phyloP scores from a whole-genome alignment of 2,797 vertebrate genomes.

The Lacerta bilineata region DNA sequence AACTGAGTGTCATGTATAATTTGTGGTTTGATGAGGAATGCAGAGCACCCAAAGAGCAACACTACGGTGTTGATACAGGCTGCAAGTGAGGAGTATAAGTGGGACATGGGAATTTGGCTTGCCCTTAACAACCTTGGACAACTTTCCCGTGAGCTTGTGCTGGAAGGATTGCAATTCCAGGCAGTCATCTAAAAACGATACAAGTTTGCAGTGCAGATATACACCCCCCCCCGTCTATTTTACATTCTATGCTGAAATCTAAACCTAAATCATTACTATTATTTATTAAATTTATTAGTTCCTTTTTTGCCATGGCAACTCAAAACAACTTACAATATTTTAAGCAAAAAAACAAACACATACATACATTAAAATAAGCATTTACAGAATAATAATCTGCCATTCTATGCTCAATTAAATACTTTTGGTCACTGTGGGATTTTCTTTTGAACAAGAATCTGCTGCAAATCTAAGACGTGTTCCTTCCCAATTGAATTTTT shows the following conservation, averaged over 20 bases:
- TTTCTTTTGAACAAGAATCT: neutral
- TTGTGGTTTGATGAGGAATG: neutral
- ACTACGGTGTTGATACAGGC: neutral
- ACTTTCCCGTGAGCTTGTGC: neutral
- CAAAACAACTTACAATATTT: no score
- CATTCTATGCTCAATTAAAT: neutral
- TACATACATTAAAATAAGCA: no score
- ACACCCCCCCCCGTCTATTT: constrained; percentile 31
- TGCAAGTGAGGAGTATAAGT: neutral
- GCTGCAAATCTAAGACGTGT: constrained; percentile 72
- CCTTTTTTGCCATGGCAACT: no score
- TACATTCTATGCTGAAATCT: constrained; percentile 70
- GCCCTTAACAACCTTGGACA: neutral
- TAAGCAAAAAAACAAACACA: no score
- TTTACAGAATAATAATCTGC: constrained; percentile 19
- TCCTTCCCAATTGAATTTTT: constrained; percentile 79
- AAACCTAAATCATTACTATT: constrained; percentile 58
- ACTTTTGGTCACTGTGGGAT: neutral
- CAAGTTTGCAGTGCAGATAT: neutral
- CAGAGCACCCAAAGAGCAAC: neutral
- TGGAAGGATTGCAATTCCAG: neutral
- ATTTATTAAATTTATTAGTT: no score
- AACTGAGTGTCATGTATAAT: neutral
- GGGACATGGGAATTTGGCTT: neutral
- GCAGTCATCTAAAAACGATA: neutral